Percentiles rank a stretch among this genome's conserved stretches.
Evolutionary conservation across 2,113 vertebrate species (phyloP).

Genomic region (Suncus etruscus): DNA sequence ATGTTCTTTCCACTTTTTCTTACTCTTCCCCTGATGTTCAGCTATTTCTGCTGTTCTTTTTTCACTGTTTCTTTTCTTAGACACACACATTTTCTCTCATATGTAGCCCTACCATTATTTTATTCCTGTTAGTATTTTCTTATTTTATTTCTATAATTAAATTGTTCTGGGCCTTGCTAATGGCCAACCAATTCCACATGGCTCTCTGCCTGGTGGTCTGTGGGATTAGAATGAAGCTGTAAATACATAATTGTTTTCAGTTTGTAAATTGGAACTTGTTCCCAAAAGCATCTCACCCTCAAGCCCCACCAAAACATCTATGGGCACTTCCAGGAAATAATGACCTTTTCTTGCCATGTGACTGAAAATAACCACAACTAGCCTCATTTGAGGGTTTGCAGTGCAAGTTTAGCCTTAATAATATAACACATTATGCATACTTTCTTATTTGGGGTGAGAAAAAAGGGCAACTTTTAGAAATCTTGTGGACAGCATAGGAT

Average conservation of each 20-base stretch:
- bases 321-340: constrained; percentile 3
- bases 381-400: not conserved
- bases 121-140: not conserved
- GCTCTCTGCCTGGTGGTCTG: constrained; percentile 1
- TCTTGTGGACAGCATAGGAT: not conserved
- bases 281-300: not conserved
- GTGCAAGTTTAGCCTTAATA: not conserved
- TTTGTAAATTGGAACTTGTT: constrained; percentile 25
- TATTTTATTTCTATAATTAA: constrained; percentile 60
- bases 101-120: not conserved
- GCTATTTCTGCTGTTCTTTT: not conserved
- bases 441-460: not conserved
- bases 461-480: not conserved
- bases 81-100: not conserved
- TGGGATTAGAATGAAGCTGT: not conserved
- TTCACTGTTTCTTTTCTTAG: not conserved
- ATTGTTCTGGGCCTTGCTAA: constrained; percentile 34
- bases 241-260: not conserved
- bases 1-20: not conserved
- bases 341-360: not conserved
- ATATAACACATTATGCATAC: not conserved
- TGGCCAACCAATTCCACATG: constrained; percentile 1
- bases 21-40: not conserved
- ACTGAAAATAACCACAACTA: not conserved
- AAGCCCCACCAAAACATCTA: not conserved